Conservation (phyloP, 2,797 vertebrate species). For the Chaenodraco wilsoni region DNA sequence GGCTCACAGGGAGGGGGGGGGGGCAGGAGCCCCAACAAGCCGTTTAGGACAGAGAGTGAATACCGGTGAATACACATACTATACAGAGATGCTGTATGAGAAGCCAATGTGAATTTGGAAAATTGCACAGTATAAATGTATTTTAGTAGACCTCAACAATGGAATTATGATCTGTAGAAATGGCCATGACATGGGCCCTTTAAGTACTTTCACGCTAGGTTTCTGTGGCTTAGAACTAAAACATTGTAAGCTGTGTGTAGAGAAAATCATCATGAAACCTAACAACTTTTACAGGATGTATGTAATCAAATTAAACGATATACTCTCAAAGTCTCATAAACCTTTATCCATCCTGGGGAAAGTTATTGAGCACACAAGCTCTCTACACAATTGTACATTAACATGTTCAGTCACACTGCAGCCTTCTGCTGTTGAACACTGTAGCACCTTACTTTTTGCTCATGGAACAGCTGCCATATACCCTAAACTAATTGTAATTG, state of each 20-base stretch:
- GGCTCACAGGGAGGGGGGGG: too few species aligned
- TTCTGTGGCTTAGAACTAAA: constrained; percentile 16
- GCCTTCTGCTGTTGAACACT: constrained; percentile 18
- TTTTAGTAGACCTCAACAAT: too few species aligned
- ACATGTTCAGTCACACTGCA: background rate
- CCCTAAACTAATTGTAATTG: background rate
- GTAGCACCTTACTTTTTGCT: constrained; percentile 4
- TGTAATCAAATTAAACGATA: constrained; percentile 25
- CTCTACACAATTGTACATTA: background rate
- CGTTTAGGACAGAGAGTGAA: too few species aligned
- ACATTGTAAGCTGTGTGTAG: background rate
- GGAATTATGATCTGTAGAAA: too few species aligned
- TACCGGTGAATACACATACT: too few species aligned
- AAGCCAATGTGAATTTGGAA: too few species aligned
- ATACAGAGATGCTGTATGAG: too few species aligned
- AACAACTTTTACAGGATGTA: constrained; percentile 10
- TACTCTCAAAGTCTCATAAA: constrained; percentile 41
- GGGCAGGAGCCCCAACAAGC: too few species aligned
- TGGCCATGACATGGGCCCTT: too few species aligned
- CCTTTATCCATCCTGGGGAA: constrained; percentile 31
- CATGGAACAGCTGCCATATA: background rate
- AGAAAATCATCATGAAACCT: constrained; percentile 26
- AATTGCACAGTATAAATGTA: too few species aligned
- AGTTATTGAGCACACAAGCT: background rate
- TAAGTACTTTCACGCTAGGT: background rate